Evolutionary conservation across 1,140 invertebrate genomes (phyloP), one percentile per base, ranked within the genome.

Genomic region (Diabrotica undecimpunctata): DNA sequence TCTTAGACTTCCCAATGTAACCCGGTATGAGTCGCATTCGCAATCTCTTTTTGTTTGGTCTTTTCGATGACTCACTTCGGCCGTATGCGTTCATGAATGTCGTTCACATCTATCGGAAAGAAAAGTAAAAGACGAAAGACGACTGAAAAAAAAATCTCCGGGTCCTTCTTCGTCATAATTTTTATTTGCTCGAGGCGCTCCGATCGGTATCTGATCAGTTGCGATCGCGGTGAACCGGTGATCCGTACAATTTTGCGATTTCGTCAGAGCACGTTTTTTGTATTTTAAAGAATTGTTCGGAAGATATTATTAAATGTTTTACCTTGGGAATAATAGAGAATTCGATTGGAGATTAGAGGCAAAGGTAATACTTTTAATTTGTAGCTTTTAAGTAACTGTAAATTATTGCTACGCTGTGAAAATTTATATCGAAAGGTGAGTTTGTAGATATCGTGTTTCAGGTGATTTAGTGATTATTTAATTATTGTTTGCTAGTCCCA

Each of bases 261-360:
- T 46, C 41, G n/a, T 46, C 41, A 46, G 41, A 10, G n/a, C 41
- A 46, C 41, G 41, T 10, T 46, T 46, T 46, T 46, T n/a, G 41
- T 10, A 6, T 46, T 46, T 8, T 10, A 6, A 8, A 46, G n/a
- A 46, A 10, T 10, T 46, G 8, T 46, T 46, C 41, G 41, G 41
- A 46, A 46, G n/a, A n/a, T 46, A 46, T 46, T 46, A 46, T 46
- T 46, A 46, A 25, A 46, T 46, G 41, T 46, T 46, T 46, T 46
- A 46, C 41, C 41, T 46, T 46, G 41, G 41, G 41, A 46, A 10
- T 46, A 46, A 46, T 46, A 46, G 41, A 46, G 41, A 46, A n/a
- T 10, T 46, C 41, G 41, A 46, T n/a, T 46, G 41, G 41, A 46
- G 41, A 46, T 46, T 46, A n/a, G 41, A 46, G 8, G 41, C 41